A percentile compares a stretch with the other conserved stretches of the same genome.
These are phyloP conservation scores for Leptopilina syphax DNA, from an alignment of 2,888 invertebrate species.

Conservation along the genomic window DNA sequence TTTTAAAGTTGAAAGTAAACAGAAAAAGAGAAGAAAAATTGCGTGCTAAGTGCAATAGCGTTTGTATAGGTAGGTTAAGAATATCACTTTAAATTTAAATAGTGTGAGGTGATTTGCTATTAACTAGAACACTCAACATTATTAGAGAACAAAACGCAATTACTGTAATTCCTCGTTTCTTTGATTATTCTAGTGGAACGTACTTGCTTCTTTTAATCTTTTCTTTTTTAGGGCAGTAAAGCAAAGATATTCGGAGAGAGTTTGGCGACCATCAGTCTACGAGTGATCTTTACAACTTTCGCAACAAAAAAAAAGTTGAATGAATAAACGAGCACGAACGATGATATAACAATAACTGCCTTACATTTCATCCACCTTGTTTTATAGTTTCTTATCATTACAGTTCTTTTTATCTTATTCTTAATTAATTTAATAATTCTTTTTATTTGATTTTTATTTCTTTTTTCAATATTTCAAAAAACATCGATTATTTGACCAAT, in stretches of 20 bases:
- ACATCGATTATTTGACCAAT: too few species aligned
- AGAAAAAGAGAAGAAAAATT: neutral
- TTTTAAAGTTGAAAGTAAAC: too few species aligned
- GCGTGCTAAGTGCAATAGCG: conserved; percentile 12
- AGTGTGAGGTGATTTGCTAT: conserved; percentile 53
- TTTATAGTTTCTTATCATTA: neutral
- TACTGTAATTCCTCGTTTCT: conserved; percentile 54
- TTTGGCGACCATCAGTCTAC: conserved; percentile 47
- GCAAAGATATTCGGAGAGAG: conserved; percentile 52
- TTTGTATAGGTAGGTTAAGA: neutral
- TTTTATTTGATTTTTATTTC: too few species aligned
- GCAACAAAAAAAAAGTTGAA: conserved; percentile 21
- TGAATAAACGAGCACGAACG: conserved; percentile 36
- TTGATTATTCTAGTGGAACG: conserved; percentile 53
- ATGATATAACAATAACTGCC: conserved; percentile 39
- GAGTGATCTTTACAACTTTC: conserved; percentile 39
- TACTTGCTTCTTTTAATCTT: conserved; percentile 42
- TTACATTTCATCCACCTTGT: neutral
- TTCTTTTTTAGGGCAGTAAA: conserved; percentile 53
- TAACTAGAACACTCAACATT: conserved; percentile 56
- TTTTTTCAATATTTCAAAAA: too few species aligned
- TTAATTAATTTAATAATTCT: neutral
- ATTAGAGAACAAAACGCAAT: conserved; percentile 54
- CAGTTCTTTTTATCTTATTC: neutral
- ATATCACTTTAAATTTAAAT: conserved; percentile 54